A percentile compares a stretch with the other conserved stretches of the same genome.
Conservation (phyloP, 2,888 invertebrate genomes). For the Chydorus sphaericus region DNA sequence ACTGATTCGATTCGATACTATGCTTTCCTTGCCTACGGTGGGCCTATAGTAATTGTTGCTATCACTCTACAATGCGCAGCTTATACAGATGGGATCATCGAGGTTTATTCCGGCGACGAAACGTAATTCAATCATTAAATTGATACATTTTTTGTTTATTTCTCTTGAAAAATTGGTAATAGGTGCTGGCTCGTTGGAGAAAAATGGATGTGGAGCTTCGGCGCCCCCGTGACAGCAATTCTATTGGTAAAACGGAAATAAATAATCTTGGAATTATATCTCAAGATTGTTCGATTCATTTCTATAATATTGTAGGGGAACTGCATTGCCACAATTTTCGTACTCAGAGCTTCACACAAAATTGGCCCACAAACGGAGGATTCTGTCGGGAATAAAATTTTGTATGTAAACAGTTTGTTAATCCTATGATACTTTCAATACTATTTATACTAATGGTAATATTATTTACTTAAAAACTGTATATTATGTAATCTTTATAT, state of each 20-base stretch:
- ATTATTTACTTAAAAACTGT: no score
- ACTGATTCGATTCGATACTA: slow-evolving; percentile 32
- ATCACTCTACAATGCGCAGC: slow-evolving; percentile 14
- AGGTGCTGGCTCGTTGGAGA: slow-evolving; percentile 23
- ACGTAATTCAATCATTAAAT: slow-evolving; percentile 18
- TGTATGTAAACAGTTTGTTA: no score
- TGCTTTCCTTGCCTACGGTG: slow-evolving; percentile 32
- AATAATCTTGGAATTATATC: not conserved
- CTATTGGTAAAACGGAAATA: slow-evolving; percentile 17
- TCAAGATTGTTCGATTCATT: not conserved
- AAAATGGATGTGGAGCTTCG: slow-evolving; percentile 22
- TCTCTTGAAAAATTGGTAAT: no score
- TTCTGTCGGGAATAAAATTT: slow-evolving; percentile 6
- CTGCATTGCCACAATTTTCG: slow-evolving; percentile 12
- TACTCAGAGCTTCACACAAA: slow-evolving; percentile 13
- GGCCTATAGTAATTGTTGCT: slow-evolving; percentile 18
- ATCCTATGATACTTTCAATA: no score
- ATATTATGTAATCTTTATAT: no score
- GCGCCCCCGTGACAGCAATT: slow-evolving; percentile 21
- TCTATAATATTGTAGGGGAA: slow-evolving; percentile 15
- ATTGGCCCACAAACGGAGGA: slow-evolving; percentile 14
- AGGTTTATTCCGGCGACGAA: slow-evolving; percentile 19
- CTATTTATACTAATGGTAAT: no score
- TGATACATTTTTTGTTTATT: no score
- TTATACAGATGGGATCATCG: slow-evolving; percentile 15